Percentiles rank a stretch among this genome's conserved stretches.
Conservation (phyloP, 2,113 vertebrate species). For the Amia ocellicauda region DNA sequence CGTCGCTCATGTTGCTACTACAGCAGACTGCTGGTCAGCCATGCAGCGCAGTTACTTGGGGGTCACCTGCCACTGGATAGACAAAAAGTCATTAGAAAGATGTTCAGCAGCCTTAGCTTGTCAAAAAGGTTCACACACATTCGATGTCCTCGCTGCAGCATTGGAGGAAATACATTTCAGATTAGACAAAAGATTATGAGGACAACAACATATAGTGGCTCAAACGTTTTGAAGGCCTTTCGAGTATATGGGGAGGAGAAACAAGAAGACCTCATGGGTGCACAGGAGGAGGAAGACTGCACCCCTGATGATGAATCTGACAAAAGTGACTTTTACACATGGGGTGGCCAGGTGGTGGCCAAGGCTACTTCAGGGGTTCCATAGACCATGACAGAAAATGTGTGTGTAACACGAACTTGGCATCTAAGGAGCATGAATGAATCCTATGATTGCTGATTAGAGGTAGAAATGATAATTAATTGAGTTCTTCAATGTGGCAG, state of each 20-base stretch:
- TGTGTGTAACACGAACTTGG: too few species aligned
- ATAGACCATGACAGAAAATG: too few species aligned
- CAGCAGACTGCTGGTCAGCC: conserved; percentile 24
- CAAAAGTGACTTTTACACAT: conserved; percentile 2
- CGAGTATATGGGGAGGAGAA: conserved; percentile 6
- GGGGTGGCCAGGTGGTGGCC: too few species aligned
- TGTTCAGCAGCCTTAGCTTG: conserved; percentile 16
- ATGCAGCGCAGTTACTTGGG: conserved; percentile 20
- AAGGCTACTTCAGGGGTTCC: too few species aligned
- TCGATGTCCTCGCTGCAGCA: conserved; percentile 21
- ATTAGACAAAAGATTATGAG: conserved; percentile 20
- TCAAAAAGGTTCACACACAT: conserved; percentile 20
- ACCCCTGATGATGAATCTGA: too few species aligned
- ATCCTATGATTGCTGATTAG: too few species aligned
- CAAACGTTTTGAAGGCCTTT: conserved; percentile 25
- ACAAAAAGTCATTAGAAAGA: conserved; percentile 19
- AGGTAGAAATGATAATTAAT: too few species aligned
- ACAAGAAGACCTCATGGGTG: background rate
- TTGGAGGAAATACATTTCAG: conserved; percentile 27
- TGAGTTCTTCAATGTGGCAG: conserved; percentile 7
- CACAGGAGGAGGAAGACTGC: conserved; percentile 14
- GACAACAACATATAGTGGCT: conserved; percentile 20
- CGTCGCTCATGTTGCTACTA: conserved; percentile 5
- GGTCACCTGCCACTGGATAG: too few species aligned
- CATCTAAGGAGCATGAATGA: too few species aligned